Evolutionary conservation across 2,888 invertebrate genomes (phyloP), one percentile per base, ranked within the genome.

Genomic region (Pasiphila rectangulata): DNA sequence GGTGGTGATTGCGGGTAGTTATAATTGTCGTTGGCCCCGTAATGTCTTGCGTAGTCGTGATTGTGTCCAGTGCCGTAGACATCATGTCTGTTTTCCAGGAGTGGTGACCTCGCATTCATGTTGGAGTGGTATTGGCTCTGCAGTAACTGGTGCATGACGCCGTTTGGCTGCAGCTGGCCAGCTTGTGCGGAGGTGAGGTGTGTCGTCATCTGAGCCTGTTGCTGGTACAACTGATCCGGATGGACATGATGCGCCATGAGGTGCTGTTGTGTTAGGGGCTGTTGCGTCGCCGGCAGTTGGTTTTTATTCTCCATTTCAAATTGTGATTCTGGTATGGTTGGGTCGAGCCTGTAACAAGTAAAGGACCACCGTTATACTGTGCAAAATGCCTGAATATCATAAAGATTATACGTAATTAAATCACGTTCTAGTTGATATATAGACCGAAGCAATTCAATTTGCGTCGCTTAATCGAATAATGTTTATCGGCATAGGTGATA

Each of bases 251-350:
- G 89, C 4, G 87, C 82, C 81, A 88, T 79, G 0, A 83, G 61
- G 46, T 86, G 87, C 54, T 83, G 84, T 44, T 87, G 86, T 1
- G 82, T 83, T 13, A 89, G 82, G 29, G 91, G 90, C 72, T 91
- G 91, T 54, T 91, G 91, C 34, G 90, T 87, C 10, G 89, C 85
- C 30, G 90, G 88, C 20, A 75, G 70, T 49, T 77, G 62, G 66
- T 90, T 91, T 77, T 93, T 93, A 75, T 90, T 91, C 79, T 93
- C 93, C 93, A 93, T 93, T 74, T 89, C 74, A 83, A 89, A 79
- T 79, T 84, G 77, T 51, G 80, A 84, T 72, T 91, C 92, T 58
- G 92, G 88, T 72, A 91, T 90, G 61, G 93, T 93, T 71, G 93
- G 93, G 75, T 93, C 93, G 86, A 94, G 90, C 93, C 94, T 94